These are phyloP conservation scores for Aldabrachelys gigantea DNA, from an alignment of 2,113 vertebrate species.

Conservation along the genomic window DNA sequence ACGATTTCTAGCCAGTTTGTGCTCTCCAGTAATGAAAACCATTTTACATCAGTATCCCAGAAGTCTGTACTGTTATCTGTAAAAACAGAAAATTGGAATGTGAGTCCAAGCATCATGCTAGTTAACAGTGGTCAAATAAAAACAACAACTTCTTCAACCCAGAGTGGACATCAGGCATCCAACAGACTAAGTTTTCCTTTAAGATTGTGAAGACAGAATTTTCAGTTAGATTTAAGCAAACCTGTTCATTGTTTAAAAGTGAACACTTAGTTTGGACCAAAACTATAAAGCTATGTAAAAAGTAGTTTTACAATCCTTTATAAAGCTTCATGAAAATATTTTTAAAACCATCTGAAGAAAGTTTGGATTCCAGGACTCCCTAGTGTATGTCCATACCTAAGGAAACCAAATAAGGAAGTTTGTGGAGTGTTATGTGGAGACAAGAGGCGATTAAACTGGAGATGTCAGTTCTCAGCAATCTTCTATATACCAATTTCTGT, in stretches of 20 bases:
- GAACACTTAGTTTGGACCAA: background rate
- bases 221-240: background rate
- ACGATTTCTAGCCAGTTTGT: slow-evolving; percentile 90
- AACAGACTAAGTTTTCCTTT: background rate
- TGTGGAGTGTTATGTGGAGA: background rate
- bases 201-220: background rate
- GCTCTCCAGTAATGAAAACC: slow-evolving; percentile 89
- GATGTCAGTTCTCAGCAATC: background rate
- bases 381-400: background rate
- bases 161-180: background rate
- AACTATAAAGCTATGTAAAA: background rate
- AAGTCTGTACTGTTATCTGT: slow-evolving; percentile 89
- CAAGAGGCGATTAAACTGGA: background rate
- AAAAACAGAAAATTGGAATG: background rate
- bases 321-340: background rate
- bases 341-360: background rate
- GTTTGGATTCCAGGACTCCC: background rate
- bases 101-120: background rate
- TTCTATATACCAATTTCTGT: background rate
- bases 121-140: background rate
- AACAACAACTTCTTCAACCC: background rate
- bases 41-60: slow-evolving; percentile 92
- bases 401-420: background rate
- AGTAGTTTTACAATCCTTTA: background rate
- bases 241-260: background rate